Evolutionary conservation across 1,140 invertebrate genomes (phyloP), one percentile per base, ranked within the genome.

Genomic region (Luehdorfia chinensis): DNA sequence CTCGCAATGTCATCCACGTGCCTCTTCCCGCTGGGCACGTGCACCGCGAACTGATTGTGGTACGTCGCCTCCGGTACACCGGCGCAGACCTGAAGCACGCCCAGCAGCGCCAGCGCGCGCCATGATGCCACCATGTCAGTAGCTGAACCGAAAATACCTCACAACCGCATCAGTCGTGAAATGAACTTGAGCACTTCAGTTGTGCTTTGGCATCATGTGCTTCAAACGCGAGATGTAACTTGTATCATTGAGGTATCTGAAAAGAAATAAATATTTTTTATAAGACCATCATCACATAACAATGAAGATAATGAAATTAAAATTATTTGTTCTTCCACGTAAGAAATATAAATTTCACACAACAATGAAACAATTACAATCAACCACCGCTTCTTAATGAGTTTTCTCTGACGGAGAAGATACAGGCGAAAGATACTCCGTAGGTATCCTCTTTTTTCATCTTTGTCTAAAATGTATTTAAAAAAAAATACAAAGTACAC

Each of bases 41-140:
- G 90, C 18, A 95, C 90, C 7, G 94, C 94, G 73, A 96, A 95
- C 72, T 95, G 90, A 74, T 95, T 94, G 69, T 90, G 90, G 72
- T 91, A 95, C 61, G 94, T 39, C 9, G 67, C 39, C 50, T 72
- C 64, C 27, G 59, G 68, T 15, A 66, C 56, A 41, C 49, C 50
- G 28, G 52, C 64, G 55, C 66, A 56, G 16, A 43, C 41, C 33
- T 49, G 55, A 30, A 81, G 68, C 69, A 72, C 66, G 43, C 62
- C 71, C 43, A 76, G 61, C 71, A 79, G 54, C 55, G 67, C 75
- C 62, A 80, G 73, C 72, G 55, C 64, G 62, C 73, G 71, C 81
- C 78, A 83, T 77, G 68, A 59, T 62, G 53, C 23, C 66, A 75
- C 65, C 80, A 81, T 80, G 57, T 68, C 73, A 66, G 54, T 47